A percentile compares a stretch with the other conserved stretches of the same genome.
Conservation (phyloP, 1,140 invertebrate species). For the Anastrepha ludens region DNA sequence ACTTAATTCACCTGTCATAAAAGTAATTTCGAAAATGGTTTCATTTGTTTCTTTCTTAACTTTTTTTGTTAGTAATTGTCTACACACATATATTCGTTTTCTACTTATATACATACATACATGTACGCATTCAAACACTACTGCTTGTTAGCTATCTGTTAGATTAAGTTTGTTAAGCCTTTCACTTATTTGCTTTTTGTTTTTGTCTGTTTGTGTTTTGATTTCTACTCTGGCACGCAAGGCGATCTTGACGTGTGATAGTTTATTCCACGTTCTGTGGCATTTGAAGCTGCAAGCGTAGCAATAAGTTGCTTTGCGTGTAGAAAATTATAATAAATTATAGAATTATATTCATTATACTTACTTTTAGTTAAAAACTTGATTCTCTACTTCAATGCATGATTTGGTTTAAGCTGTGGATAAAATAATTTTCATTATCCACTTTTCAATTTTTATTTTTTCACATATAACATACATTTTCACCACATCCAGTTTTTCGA, state of each 20-base stretch:
- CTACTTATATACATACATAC: too few relatives aligned
- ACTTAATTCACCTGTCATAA: slow-evolving; percentile 49
- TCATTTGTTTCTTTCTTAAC: background rate
- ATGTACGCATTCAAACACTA: too few relatives aligned
- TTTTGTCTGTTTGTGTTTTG: background rate
- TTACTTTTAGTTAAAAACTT: background rate
- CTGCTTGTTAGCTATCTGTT: background rate
- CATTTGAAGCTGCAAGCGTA: background rate
- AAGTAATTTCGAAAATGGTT: slow-evolving; percentile 23
- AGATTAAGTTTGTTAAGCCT: slow-evolving; percentile 16
- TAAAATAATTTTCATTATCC: background rate
- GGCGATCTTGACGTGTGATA: background rate
- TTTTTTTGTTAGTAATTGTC: background rate
- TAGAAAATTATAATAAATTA: background rate
- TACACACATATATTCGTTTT: background rate
- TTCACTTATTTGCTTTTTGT: slow-evolving; percentile 41
- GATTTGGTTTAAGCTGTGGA: background rate
- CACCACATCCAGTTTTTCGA: too few relatives aligned
- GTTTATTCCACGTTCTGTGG: slow-evolving; percentile 10
- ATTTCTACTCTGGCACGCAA: slow-evolving; percentile 15
- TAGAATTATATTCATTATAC: background rate
- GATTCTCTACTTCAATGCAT: background rate
- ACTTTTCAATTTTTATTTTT: too few relatives aligned
- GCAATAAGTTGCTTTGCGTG: slow-evolving; percentile 29
- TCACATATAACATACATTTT: too few relatives aligned